Conservation (phyloP, 2,797 vertebrate species). For the Tenualosa thibaudeaui region DNA sequence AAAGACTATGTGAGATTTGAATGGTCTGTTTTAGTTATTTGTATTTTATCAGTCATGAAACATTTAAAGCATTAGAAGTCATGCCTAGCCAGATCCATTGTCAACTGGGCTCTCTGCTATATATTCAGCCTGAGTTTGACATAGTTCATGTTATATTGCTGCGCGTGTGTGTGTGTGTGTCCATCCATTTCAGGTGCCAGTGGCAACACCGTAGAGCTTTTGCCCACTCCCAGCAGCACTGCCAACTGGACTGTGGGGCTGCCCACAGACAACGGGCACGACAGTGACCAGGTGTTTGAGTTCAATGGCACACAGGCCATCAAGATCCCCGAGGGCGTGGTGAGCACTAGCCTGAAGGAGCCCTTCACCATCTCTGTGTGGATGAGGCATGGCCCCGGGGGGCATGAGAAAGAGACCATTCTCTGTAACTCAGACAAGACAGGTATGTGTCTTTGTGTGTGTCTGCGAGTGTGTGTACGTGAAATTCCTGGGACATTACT, state of each 20-base stretch:
- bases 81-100: not conserved
- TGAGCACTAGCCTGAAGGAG: slow-evolving; percentile 83
- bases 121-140: not conserved
- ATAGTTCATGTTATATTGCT: not conserved
- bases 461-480: not conserved
- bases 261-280: slow-evolving; percentile 93
- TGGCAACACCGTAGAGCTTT: slow-evolving; percentile 86
- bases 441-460: slow-evolving; percentile 67
- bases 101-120: not conserved
- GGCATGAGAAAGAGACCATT: slow-evolving; percentile 91
- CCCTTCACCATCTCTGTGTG: slow-evolving; percentile 94
- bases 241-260: slow-evolving; percentile 91
- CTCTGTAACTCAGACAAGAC: slow-evolving; percentile 97
- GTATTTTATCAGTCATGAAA: not conserved
- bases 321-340: slow-evolving; percentile 84
- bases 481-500: not conserved
- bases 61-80: not conserved
- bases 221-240: slow-evolving; percentile 86
- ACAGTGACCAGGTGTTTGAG: slow-evolving; percentile 98
- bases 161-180: not conserved
- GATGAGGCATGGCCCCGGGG: slow-evolving; percentile 92
- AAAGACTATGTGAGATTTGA: not conserved
- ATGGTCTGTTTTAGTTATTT: not conserved
- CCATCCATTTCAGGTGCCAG: slow-evolving; percentile 76
- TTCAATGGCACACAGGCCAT: slow-evolving; percentile 97